These are phyloP conservation scores for Dolomedes plantarius DNA, from an alignment of 2,888 invertebrate species.

Conservation along the genomic window DNA sequence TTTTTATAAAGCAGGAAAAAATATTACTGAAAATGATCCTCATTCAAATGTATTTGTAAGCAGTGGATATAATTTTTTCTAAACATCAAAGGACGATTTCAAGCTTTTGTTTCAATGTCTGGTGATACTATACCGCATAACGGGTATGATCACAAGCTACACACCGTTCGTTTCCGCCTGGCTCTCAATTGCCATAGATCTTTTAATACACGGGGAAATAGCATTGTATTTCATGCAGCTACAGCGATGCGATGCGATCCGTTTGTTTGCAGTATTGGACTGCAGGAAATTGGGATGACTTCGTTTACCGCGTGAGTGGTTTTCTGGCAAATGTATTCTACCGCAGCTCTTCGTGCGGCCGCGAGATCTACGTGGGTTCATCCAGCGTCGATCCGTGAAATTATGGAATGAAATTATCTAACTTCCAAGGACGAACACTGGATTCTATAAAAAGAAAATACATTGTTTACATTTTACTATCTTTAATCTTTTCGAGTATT, in stretches of 20 bases:
- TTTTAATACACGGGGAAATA: neutral
- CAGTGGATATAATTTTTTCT: no score
- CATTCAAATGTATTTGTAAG: no score
- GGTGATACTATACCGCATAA: no score
- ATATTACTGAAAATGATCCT: no score
- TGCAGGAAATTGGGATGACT: slow-evolving; percentile 21
- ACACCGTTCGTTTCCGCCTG: no score
- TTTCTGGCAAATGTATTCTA: slow-evolving; percentile 19
- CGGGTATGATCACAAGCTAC: no score
- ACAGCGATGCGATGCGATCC: neutral
- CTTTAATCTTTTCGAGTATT: neutral
- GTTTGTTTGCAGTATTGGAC: neutral
- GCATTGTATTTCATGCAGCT: neutral
- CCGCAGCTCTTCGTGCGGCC: slow-evolving; percentile 18
- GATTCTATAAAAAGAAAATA: neutral
- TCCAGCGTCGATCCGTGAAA: slow-evolving; percentile 58
- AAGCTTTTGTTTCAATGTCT: no score
- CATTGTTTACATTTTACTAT: neutral
- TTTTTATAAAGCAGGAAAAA: no score
- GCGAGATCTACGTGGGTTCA: slow-evolving; percentile 10
- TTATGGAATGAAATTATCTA: slow-evolving; percentile 39
- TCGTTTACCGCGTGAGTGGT: slow-evolving; percentile 20
- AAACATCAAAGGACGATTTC: no score
- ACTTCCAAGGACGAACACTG: slow-evolving; percentile 37
- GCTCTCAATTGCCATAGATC: no score